Evolutionary conservation across 2,888 invertebrate genomes (phyloP).

Genomic region (Corbicula japonica): DNA sequence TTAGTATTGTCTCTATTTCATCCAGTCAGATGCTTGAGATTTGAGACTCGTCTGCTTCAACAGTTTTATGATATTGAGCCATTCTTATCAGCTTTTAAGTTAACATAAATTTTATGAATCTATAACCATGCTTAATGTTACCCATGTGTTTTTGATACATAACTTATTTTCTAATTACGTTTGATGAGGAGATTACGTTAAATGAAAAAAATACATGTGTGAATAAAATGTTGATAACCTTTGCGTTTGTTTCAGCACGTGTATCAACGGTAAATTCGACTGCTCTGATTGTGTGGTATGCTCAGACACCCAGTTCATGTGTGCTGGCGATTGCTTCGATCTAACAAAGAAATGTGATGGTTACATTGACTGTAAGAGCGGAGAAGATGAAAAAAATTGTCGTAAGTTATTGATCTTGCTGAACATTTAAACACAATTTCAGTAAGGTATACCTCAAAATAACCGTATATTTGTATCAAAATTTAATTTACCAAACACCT

Average conservation of each 20-base stretch:
- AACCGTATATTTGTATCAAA: not conserved
- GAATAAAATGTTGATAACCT: not conserved
- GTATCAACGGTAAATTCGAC: conserved; percentile 73
- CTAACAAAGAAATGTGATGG: conserved; percentile 13
- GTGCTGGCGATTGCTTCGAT: not conserved
- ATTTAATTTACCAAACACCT: not conserved
- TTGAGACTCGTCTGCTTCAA: too few relatives aligned
- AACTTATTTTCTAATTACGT: too few relatives aligned
- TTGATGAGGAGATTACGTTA: too few relatives aligned
- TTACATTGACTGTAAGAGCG: conserved; percentile 31
- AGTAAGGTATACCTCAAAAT: not conserved
- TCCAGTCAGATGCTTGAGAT: too few relatives aligned
- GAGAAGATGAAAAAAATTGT: conserved; percentile 37
- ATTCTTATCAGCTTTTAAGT: too few relatives aligned
- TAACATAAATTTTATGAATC: too few relatives aligned
- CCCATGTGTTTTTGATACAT: too few relatives aligned
- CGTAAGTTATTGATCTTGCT: conserved; percentile 7
- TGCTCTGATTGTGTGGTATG: conserved; percentile 72
- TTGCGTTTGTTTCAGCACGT: conserved; percentile 56
- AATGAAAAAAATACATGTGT: not conserved
- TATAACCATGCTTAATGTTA: too few relatives aligned
- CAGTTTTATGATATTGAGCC: too few relatives aligned
- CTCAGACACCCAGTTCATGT: conserved; percentile 24
- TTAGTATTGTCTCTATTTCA: too few relatives aligned
- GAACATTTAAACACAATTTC: not conserved